A percentile compares a stretch with the other conserved stretches of the same genome.
Conservation (phyloP, 1,140 invertebrate genomes). For the Helicoverpa zea region DNA sequence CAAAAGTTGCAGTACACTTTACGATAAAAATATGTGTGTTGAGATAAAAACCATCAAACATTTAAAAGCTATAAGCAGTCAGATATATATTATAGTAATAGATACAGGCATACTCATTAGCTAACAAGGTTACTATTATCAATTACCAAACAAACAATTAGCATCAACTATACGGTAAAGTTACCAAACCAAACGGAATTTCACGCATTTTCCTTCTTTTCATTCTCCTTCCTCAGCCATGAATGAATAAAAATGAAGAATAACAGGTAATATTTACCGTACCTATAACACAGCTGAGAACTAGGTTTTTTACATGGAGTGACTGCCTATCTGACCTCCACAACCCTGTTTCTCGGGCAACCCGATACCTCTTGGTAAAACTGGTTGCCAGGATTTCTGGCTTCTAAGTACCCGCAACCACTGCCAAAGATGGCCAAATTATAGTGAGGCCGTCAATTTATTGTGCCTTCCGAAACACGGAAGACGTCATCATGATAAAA, state of each 20-base stretch:
- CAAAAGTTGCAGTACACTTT: background rate
- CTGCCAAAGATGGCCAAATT: no score
- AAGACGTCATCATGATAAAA: no score
- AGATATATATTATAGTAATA: background rate
- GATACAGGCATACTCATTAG: constrained; percentile 8
- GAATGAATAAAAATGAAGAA: constrained; percentile 1
- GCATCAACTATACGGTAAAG: constrained; percentile 18
- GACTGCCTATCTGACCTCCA: no score
- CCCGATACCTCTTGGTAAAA: no score
- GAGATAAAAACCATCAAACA: background rate
- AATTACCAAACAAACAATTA: constrained; percentile 41
- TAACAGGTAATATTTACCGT: no score
- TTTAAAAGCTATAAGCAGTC: background rate
- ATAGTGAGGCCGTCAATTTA: no score
- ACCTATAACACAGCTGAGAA: no score
- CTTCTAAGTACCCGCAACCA: no score
- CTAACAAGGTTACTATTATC: constrained; percentile 13
- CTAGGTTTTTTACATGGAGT: no score
- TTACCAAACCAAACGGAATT: constrained; percentile 38
- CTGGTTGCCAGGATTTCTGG: no score
- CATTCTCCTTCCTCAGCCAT: constrained; percentile 34
- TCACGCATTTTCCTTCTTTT: constrained; percentile 42
- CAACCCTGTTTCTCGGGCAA: no score
- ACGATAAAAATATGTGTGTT: background rate
- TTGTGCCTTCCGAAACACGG: no score